Percentiles rank a stretch among this genome's conserved stretches.
phyloP scores from a whole-genome alignment of 2,888 invertebrate species.

The Pheosia tremula region DNA sequence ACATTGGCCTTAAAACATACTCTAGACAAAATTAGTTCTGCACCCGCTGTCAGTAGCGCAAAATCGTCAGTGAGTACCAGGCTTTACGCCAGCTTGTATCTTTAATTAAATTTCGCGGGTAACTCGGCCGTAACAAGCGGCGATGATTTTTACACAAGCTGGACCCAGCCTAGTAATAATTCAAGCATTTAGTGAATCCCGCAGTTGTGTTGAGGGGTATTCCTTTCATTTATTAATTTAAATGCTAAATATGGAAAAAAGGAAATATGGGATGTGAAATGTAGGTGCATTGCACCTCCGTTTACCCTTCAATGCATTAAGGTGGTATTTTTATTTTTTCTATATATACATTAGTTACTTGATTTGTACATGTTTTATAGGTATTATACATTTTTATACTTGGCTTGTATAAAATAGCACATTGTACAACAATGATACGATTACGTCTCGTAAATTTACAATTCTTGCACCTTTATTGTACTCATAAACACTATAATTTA shows the following conservation, averaged over 20 bases:
- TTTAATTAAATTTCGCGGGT: conserved; percentile 22
- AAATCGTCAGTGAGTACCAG: background rate
- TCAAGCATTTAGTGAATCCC: conserved; percentile 5
- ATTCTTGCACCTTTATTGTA: background rate
- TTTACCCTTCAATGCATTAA: too few species aligned
- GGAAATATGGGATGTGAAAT: background rate
- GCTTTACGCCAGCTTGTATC: conserved; percentile 6
- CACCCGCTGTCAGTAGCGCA: background rate
- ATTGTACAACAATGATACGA: too few species aligned
- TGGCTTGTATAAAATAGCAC: too few species aligned
- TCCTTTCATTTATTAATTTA: conserved; percentile 1
- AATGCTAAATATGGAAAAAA: background rate
- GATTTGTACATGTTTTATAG: too few species aligned
- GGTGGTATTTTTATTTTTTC: too few species aligned
- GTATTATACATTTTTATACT: too few species aligned
- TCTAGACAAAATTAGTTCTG: background rate
- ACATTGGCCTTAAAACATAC: background rate
- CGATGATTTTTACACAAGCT: conserved; percentile 4
- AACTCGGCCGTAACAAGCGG: conserved; percentile 3
- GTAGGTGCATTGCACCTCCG: too few species aligned
- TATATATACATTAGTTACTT: too few species aligned
- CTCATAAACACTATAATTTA: background rate
- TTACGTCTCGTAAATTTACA: background rate
- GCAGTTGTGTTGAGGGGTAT: background rate
- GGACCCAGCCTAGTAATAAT: conserved; percentile 1